Evolutionary conservation across 2,888 invertebrate species (phyloP), one percentile per base, ranked within the genome.

Genomic region (Tinea pellionella): DNA sequence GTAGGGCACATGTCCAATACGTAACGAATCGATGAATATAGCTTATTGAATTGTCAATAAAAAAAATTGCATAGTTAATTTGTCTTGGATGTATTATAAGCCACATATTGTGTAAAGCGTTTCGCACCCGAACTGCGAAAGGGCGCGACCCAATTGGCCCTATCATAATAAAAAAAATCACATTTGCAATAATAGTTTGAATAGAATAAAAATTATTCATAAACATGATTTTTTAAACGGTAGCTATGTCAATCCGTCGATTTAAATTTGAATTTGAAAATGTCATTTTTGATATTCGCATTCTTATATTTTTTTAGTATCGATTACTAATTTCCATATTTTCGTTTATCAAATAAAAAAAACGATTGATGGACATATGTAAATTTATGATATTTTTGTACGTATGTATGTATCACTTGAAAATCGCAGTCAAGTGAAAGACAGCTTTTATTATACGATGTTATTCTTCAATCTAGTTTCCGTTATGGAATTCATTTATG

Each of bases 91-190:
- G 78, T 75, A 79, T 83, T 78, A 80, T 78, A 74, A 79, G 77
- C 78, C 81, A 74, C 80, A 72, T 70, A 76, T 78, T 78, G 78
- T 75, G 71, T 71, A 68, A 62, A 65, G 15, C 24, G 2, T 18
- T 53, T 53, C 53, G 53, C 53, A 24, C 53, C 47, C 53, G 53
- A 2, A 9, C 24, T 24, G 24, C 24, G 37, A 53, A 2, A 73
- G 85, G 85, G 85, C 86, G 84, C 84, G 84, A 85, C 80, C 81
- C 75, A 71, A 71, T 16, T 82, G 83, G 80, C 82, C 84, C 70
- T 74, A 61, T 59, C 37, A 60, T 37, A n/a, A 53, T 30, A n/a
- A 18, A 56, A 61, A 42, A 64, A 66, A 61, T 42, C 51, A 63
- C 63, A 63, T 60, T 65, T 61, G 61, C 57, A 43, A 73, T 68